Evolutionary conservation across 2,797 vertebrate genomes (phyloP).

Genomic region (Podarcis lilfordi): DNA sequence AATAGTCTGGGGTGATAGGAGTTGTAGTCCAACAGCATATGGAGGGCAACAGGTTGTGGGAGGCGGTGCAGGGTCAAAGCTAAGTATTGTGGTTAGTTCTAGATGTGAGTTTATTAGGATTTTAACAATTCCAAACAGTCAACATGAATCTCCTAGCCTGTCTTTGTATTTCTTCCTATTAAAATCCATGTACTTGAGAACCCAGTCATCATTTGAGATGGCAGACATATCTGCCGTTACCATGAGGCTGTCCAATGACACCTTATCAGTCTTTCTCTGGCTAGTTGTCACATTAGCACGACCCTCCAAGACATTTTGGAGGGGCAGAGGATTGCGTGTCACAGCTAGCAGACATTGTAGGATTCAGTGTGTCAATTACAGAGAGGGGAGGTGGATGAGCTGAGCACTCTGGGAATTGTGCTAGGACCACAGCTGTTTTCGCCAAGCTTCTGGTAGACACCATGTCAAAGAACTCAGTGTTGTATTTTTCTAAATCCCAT

Average conservation of each 20-base stretch:
- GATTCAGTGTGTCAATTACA: background rate
- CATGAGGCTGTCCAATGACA: slow-evolving; percentile 5
- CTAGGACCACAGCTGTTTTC: background rate
- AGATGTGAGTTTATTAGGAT: background rate
- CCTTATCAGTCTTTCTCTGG: background rate
- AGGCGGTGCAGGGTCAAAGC: background rate
- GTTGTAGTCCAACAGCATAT: background rate
- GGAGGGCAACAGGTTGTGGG: background rate
- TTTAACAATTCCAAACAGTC: background rate
- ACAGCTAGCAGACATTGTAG: background rate
- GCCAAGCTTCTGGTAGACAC: background rate
- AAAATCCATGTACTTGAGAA: slow-evolving; percentile 14
- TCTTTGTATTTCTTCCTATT: slow-evolving; percentile 2
- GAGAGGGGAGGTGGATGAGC: background rate
- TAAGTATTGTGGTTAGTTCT: background rate
- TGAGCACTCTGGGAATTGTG: background rate
- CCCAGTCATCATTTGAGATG: background rate
- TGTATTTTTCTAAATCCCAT: slow-evolving; percentile 14
- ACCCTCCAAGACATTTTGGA: background rate
- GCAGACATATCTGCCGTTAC: background rate
- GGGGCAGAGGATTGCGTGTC: background rate
- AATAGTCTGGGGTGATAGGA: background rate
- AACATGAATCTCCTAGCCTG: background rate
- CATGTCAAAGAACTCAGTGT: slow-evolving; percentile 30
- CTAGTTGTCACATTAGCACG: background rate